Conservation (phyloP, 2,888 invertebrate species). For the Hanleya hanleyi region DNA sequence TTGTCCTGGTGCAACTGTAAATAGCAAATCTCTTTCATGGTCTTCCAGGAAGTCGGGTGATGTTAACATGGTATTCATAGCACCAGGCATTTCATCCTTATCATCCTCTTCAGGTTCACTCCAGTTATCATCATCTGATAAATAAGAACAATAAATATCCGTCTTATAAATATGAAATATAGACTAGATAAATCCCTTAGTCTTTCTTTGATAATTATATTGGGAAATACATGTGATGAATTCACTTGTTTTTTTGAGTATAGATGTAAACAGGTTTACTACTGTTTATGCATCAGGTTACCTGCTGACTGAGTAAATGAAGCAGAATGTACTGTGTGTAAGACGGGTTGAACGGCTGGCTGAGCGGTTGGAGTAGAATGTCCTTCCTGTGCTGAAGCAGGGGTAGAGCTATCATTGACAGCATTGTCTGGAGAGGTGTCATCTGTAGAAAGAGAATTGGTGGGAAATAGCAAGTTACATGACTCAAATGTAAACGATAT, state of each 20-base stretch:
- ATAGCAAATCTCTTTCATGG: conserved; percentile 32
- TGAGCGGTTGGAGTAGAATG: not conserved
- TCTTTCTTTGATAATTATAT: not conserved
- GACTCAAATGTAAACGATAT: too few relatives aligned
- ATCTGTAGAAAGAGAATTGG: not conserved
- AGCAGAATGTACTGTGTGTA: not conserved
- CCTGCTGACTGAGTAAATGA: not conserved
- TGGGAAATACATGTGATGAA: not conserved
- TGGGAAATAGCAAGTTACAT: not conserved
- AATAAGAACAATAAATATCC: too few relatives aligned
- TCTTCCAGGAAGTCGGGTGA: conserved; percentile 31
- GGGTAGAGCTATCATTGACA: not conserved
- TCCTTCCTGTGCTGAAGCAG: not conserved
- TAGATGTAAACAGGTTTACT: not conserved
- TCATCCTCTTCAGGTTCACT: conserved; percentile 35
- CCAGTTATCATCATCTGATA: conserved; percentile 14
- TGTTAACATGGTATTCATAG: conserved; percentile 28
- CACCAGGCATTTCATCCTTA: conserved; percentile 26
- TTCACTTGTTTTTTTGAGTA: not conserved
- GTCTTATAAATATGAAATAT: too few relatives aligned
- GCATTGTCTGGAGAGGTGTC: not conserved
- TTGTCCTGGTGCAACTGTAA: conserved; percentile 38
- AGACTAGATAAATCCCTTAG: too few relatives aligned
- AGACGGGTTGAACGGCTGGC: not conserved
- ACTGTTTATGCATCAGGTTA: not conserved